These are phyloP conservation scores for Aphaenogaster rudis DNA, from an alignment of 1,140 invertebrate genomes.

Conservation along the genomic window DNA sequence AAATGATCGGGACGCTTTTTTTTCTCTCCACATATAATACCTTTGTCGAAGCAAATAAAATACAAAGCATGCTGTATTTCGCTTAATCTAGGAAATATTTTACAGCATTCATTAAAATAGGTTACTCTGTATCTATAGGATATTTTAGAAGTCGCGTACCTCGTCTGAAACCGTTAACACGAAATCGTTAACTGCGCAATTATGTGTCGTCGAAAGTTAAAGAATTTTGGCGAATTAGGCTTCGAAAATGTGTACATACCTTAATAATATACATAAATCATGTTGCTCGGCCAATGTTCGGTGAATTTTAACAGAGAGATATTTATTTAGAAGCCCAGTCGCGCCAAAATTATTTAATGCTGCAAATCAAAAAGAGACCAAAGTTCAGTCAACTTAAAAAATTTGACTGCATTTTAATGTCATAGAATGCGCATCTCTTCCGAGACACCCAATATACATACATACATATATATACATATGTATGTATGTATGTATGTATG, in stretches of 20 bases:
- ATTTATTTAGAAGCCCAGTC: conserved; percentile 41
- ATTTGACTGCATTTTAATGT: conserved; percentile 31
- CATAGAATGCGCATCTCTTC: background rate
- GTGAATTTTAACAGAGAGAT: conserved; percentile 22
- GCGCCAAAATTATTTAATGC: conserved; percentile 49
- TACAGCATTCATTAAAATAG: conserved; percentile 57
- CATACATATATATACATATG: conserved; percentile 26
- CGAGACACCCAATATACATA: background rate
- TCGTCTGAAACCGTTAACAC: conserved; percentile 6
- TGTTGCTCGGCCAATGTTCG: conserved; percentile 22
- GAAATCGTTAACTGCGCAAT: background rate
- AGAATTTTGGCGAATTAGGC: conserved; percentile 49
- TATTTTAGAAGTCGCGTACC: conserved; percentile 15
- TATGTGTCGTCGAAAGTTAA: conserved; percentile 37
- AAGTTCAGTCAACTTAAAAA: conserved; percentile 17
- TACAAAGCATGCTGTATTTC: conserved; percentile 9
- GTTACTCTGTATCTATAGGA: conserved; percentile 32
- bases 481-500: background rate
- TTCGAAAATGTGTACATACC: conserved; percentile 47
- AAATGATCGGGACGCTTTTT: background rate
- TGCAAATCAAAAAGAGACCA: conserved; percentile 37
- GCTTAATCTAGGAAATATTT: conserved; percentile 50
- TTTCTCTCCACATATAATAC: conserved; percentile 15
- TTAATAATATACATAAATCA: conserved; percentile 38
- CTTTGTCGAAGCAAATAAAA: conserved; percentile 12